These are phyloP conservation scores for Pocillopora verrucosa DNA, from an alignment of 64 coral and sea anemone genomes.

Conservation along the genomic window DNA sequence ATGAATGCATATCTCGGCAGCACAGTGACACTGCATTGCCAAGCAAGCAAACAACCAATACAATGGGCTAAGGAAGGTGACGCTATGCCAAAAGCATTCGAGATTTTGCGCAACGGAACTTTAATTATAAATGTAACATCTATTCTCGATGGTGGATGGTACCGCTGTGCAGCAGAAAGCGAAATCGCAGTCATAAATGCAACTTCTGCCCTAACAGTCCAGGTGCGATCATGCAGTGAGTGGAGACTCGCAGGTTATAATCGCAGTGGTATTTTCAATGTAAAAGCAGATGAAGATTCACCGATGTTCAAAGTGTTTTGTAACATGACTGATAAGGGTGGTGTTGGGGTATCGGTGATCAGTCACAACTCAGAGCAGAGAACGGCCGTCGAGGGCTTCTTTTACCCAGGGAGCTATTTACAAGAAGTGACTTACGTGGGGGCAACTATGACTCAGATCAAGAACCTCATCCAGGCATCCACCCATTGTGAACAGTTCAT, in stretches of 20 bases:
- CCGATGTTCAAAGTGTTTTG: constrained; percentile 47
- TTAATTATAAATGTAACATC: constrained; percentile 49
- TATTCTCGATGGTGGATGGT: constrained; percentile 36
- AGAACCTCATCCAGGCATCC: constrained; percentile 51
- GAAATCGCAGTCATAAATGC: constrained; percentile 7
- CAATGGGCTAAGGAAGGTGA: constrained; percentile 42
- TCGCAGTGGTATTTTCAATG: constrained; percentile 14
- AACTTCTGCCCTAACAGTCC: constrained; percentile 15
- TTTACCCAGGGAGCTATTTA: constrained; percentile 43
- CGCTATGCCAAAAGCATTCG: constrained; percentile 14
- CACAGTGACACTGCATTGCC: constrained; percentile 13
- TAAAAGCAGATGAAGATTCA: constrained; percentile 30
- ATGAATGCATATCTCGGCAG: neutral
- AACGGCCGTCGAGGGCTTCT: constrained; percentile 38
- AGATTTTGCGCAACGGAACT: constrained; percentile 46
- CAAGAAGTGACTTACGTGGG: constrained; percentile 37
- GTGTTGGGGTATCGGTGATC: constrained; percentile 56
- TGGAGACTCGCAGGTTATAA: constrained; percentile 30
- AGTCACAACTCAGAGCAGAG: constrained; percentile 57
- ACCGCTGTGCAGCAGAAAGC: constrained; percentile 39
- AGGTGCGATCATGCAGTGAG: constrained; percentile 64
- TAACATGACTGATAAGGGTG: constrained; percentile 51
- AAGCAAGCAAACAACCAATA: constrained; percentile 15
- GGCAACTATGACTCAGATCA: constrained; percentile 40
- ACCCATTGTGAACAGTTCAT: constrained; percentile 69